Percentiles rank a stretch among this genome's conserved stretches.
These are phyloP conservation scores for Terrapene triunguis DNA, from an alignment of 2,113 vertebrate genomes.

Conservation along the genomic window DNA sequence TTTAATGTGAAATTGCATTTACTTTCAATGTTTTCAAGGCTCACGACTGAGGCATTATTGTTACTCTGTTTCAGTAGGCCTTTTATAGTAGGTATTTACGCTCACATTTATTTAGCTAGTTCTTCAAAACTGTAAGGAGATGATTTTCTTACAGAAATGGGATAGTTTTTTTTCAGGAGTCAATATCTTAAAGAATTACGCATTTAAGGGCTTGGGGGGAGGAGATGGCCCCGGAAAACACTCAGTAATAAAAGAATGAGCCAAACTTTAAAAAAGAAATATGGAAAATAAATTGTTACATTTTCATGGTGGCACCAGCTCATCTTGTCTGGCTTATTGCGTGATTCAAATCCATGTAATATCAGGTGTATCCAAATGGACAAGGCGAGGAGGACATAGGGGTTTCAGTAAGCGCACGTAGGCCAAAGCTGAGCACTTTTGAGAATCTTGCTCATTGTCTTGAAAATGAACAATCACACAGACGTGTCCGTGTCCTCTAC, in stretches of 20 bases:
- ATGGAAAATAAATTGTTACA: slow-evolving; percentile 38
- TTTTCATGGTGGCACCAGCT: slow-evolving; percentile 8
- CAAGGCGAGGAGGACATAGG: not conserved
- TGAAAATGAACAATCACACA: slow-evolving; percentile 9
- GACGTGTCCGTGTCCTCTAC: not conserved
- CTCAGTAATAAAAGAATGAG: slow-evolving; percentile 17
- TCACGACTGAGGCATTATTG: slow-evolving; percentile 65
- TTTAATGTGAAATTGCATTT: slow-evolving; percentile 76
- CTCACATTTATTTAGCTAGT: slow-evolving; percentile 64
- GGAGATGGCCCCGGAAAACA: not conserved
- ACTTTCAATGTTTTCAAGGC: slow-evolving; percentile 66
- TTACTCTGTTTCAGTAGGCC: slow-evolving; percentile 44
- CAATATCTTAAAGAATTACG: slow-evolving; percentile 51
- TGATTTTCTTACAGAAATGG: slow-evolving; percentile 61
- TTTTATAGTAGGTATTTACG: slow-evolving; percentile 50
- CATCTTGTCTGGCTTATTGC: slow-evolving; percentile 49
- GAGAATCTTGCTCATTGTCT: not conserved
- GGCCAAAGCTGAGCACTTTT: not conserved
- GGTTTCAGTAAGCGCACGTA: not conserved
- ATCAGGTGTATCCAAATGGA: not conserved
- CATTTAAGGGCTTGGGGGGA: slow-evolving; percentile 31
- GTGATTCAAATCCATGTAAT: slow-evolving; percentile 43
- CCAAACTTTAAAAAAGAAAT: not conserved
- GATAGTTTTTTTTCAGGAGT: slow-evolving; percentile 51
- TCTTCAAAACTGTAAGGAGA: slow-evolving; percentile 54